These are phyloP conservation scores for Eupsittula cactorum DNA, from an alignment of 2,113 vertebrate genomes.

Conservation along the genomic window DNA sequence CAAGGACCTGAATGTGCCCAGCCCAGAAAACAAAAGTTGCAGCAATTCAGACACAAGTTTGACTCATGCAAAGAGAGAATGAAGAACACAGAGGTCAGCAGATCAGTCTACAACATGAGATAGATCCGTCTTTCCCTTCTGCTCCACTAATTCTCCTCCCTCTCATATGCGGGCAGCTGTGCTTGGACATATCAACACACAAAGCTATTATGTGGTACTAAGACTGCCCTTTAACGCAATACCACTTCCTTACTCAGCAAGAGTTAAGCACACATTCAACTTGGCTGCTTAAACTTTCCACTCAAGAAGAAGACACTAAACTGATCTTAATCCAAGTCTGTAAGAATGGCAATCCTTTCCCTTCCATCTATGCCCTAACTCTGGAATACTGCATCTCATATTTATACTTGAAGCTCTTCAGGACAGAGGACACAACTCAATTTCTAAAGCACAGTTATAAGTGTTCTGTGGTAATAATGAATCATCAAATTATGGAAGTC, in stretches of 20 bases:
- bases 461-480: background rate
- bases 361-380: background rate
- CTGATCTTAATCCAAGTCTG: background rate
- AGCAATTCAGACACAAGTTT: background rate
- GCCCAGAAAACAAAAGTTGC: background rate
- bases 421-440: background rate
- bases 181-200: background rate
- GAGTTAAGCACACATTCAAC: background rate
- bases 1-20: background rate
- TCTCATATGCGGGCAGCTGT: accelerated
- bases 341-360: background rate
- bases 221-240: background rate
- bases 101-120: background rate
- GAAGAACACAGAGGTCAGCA: background rate
- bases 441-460: background rate
- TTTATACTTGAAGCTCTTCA: background rate
- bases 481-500: background rate
- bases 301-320: background rate
- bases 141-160: too few species aligned
- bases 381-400: background rate
- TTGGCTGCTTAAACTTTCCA: background rate
- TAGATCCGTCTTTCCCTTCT: background rate
- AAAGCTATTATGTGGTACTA: background rate
- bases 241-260: background rate
- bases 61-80: background rate